Base-by-base conservation (phyloP, 2,888 invertebrate species). In the Ormyrus labotus region DNA sequence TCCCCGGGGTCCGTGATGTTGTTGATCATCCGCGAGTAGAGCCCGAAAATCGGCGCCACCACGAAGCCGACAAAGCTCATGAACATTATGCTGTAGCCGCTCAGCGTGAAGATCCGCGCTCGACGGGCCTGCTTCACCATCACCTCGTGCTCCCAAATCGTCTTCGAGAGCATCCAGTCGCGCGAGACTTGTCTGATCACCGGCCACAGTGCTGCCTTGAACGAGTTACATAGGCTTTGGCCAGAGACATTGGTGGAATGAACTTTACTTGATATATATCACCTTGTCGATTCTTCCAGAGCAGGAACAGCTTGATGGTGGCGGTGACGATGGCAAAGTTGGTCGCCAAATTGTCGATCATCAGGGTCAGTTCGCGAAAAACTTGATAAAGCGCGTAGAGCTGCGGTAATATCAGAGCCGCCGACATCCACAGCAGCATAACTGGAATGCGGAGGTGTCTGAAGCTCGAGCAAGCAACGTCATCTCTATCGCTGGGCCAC, bases 61-160 rank as follows among this genome's bases (percentile, higher is more conserved):
- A 69, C 11, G n/a, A 60, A 67, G 10, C 45, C 47, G 7, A 51
- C 11, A 9, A 74, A 6, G n/a, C 10, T 50, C n/a, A 47, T 10
- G 68, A 64, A 57, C 71, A 78, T 64, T 7, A 70, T 57, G n/a
- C 47, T 19, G 57, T 78, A 78, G 45, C 78, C 65, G 50, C 57
- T 58, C 9, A 71, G 53, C 19, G 78, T 78, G 58, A 78, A 78
- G 8, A 65, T n/a, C 0, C 78, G 71, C 1, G 51, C 78, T 2
- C 58, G 53, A 4, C 58, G 34, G 2, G 78, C 78, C 13, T 64
- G 64, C 48, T 71, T 65, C 8, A 9, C 8, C 78, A 78, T 78
- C 8, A 78, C 13, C 4, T 13, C 11, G 4, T 6, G 64, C 48
- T 71, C 78, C 63, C 55, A 65, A 6, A 5, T 1, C 8, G 45